Conservation (phyloP, 2,888 invertebrate species). For the Gymnoscelis rufifasciata region DNA sequence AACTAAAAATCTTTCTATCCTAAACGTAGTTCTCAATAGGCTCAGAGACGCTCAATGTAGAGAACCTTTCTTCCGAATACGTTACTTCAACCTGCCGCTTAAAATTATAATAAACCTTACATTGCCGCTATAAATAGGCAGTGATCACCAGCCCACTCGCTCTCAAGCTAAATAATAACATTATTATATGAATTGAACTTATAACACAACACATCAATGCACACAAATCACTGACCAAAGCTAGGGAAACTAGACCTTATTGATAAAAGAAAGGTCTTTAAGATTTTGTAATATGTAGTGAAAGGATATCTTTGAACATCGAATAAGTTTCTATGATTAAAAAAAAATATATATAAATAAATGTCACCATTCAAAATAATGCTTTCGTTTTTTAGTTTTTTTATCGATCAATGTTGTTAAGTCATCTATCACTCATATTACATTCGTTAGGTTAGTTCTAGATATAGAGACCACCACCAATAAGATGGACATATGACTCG, state of each 20-base stretch:
- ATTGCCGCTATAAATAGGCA: conserved; percentile 64
- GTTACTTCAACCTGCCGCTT: conserved; percentile 33
- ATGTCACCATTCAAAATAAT: no score
- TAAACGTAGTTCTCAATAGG: no score
- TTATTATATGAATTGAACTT: conserved; percentile 60
- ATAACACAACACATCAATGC: conserved; percentile 28
- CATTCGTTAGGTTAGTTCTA: no score
- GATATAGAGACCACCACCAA: no score
- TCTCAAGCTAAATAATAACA: conserved; percentile 65
- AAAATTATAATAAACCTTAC: conserved; percentile 48
- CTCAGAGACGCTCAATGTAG: no score
- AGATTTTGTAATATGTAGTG: conserved; percentile 3
- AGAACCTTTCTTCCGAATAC: conserved; percentile 21
- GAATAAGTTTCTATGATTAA: no score
- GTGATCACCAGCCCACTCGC: conserved; percentile 70
- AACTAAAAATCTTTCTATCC: no score
- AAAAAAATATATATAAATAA: no score
- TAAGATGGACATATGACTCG: no score
- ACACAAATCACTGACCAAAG: conserved; percentile 8
- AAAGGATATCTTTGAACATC: conserved; percentile 35
- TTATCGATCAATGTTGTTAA: no score
- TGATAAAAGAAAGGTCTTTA: conserved; percentile 8
- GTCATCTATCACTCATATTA: no score
- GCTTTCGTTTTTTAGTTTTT: no score
- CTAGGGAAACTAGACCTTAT: conserved; percentile 33